Conservation (phyloP, 1,140 invertebrate genomes). For the Oppia nitens region DNA sequence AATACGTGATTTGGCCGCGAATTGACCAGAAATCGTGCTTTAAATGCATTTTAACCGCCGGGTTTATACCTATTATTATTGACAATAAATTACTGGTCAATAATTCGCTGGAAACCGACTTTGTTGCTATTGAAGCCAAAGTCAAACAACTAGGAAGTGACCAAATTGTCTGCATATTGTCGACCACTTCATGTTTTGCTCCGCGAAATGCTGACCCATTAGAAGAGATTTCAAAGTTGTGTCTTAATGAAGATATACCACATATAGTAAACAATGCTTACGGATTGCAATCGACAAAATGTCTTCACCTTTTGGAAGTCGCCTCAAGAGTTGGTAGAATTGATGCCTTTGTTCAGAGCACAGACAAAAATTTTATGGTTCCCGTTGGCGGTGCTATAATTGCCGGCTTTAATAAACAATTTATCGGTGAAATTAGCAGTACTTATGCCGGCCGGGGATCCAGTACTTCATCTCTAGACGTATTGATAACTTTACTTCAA, state of each 20-base stretch:
- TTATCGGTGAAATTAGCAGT: slow-evolving; percentile 48
- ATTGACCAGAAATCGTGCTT: too few relatives aligned
- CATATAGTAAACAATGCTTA: slow-evolving; percentile 80
- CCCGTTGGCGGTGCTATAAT: slow-evolving; percentile 71
- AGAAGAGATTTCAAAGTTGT: slow-evolving; percentile 39
- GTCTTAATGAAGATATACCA: slow-evolving; percentile 45
- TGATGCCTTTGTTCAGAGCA: slow-evolving; percentile 67
- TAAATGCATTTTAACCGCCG: too few relatives aligned
- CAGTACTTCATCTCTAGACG: too few relatives aligned
- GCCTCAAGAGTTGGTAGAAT: slow-evolving; percentile 42
- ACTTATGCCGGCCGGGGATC: slow-evolving; percentile 62
- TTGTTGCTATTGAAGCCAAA: too few relatives aligned
- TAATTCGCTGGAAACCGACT: too few relatives aligned
- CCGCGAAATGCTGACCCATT: slow-evolving; percentile 57
- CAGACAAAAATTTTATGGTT: slow-evolving; percentile 75
- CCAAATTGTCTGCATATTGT: too few relatives aligned
- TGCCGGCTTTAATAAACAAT: slow-evolving; percentile 48
- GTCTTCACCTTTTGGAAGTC: slow-evolving; percentile 52
- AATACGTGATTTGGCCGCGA: too few relatives aligned
- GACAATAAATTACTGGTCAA: too few relatives aligned
- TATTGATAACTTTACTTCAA: too few relatives aligned
- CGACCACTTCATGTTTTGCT: too few relatives aligned
- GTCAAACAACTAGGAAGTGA: too few relatives aligned
- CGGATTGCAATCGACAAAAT: slow-evolving; percentile 55
- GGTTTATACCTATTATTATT: too few relatives aligned